A percentile compares a stretch with the other conserved stretches of the same genome.
Conservation (phyloP, 2,888 invertebrate species). For the Nephrocerus scutellatus region DNA sequence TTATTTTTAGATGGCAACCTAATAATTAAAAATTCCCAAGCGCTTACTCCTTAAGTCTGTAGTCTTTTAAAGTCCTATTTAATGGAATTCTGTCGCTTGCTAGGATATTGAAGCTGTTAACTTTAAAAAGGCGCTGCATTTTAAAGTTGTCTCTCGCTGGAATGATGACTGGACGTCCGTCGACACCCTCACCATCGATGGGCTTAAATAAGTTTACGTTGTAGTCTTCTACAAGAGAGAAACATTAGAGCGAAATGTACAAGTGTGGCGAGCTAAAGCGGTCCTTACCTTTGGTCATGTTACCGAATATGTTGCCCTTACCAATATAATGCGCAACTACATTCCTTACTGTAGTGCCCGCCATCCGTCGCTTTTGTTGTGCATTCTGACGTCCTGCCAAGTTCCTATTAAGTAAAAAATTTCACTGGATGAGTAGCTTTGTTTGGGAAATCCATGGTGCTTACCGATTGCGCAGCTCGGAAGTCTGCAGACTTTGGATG, state of each 20-base stretch:
- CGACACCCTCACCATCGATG: slow-evolving; percentile 64
- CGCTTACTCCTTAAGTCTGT: slow-evolving; percentile 67
- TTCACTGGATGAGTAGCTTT: neutral
- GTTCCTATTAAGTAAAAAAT: slow-evolving; percentile 11
- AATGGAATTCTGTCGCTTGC: slow-evolving; percentile 83
- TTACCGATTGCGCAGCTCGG: slow-evolving; percentile 1
- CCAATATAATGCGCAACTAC: slow-evolving; percentile 87
- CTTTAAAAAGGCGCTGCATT: slow-evolving; percentile 71
- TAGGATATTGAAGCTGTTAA: slow-evolving; percentile 82
- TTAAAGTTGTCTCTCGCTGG: slow-evolving; percentile 65
- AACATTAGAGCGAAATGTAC: slow-evolving; percentile 2
- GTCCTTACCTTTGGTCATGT: slow-evolving; percentile 62
- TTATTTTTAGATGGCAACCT: too few relatives aligned
- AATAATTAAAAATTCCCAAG: too few relatives aligned
- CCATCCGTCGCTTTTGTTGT: slow-evolving; percentile 37
- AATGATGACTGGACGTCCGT: slow-evolving; percentile 73
- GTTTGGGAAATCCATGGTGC: slow-evolving; percentile 1
- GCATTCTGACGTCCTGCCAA: slow-evolving; percentile 37
- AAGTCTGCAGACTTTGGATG: slow-evolving; percentile 41
- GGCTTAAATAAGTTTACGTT: slow-evolving; percentile 75
- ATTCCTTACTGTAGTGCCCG: slow-evolving; percentile 49
- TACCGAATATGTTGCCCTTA: slow-evolving; percentile 68
- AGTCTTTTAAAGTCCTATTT: slow-evolving; percentile 77
- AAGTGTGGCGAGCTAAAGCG: slow-evolving; percentile 3
- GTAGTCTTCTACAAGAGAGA: slow-evolving; percentile 41